phyloP scores from a whole-genome alignment of 2,113 vertebrate species.

The Pteropus alecto region DNA sequence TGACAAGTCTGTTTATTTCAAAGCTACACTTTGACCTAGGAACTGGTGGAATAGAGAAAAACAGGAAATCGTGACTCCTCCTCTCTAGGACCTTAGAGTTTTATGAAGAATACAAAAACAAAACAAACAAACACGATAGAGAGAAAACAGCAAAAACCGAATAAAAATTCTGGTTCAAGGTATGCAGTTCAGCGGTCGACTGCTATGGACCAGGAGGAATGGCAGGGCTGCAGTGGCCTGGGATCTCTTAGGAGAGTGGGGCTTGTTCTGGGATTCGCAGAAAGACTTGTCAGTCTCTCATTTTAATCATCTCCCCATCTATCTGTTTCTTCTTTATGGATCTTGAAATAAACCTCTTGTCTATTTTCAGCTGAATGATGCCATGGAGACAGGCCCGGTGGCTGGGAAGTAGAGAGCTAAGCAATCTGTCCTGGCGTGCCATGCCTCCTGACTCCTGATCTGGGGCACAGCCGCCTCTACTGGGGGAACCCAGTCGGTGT shows the following conservation, averaged over 20 bases:
- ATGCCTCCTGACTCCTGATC: not conserved
- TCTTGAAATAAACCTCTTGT: constrained; percentile 56
- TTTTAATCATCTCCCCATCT: constrained; percentile 15
- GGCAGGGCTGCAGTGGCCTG: rapidly evolving
- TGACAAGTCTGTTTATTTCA: not conserved
- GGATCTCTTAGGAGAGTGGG: not conserved
- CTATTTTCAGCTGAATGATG: constrained; percentile 58
- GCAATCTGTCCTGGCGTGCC: not conserved
- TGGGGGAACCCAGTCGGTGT: not conserved
- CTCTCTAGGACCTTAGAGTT: not conserved
- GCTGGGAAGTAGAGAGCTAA: not conserved
- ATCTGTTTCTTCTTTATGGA: constrained; percentile 1
- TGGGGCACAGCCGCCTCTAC: not conserved
- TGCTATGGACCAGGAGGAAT: not conserved
- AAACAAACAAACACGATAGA: not conserved
- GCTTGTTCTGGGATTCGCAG: not conserved
- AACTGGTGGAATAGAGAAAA: not conserved
- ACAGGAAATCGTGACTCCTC: not conserved
- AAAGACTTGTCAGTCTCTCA: not conserved
- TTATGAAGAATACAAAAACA: not conserved
- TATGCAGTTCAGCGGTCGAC: not conserved
- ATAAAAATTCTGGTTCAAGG: not conserved
- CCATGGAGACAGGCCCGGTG: constrained; percentile 28
- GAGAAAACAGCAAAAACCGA: not conserved
- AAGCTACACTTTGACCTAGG: not conserved